A percentile compares a stretch with the other conserved stretches of the same genome.
Conservation (phyloP, 2,113 vertebrate genomes). For the Octodon degus region DNA sequence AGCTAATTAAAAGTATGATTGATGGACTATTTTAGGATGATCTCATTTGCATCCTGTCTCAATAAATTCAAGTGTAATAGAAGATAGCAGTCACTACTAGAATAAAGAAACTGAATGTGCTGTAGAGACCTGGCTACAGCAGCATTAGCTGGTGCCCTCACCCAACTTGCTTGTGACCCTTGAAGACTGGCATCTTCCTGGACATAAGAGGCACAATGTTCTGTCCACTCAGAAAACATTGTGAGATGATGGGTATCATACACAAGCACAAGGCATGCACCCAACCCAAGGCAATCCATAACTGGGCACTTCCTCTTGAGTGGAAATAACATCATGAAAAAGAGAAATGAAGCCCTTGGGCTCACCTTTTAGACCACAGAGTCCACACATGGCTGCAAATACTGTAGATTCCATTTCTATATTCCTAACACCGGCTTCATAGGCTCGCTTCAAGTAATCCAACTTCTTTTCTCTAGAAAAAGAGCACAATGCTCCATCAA, state of each 20-base stretch:
- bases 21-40: slow-evolving; percentile 28
- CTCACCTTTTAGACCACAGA: slow-evolving; percentile 92
- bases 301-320: neutral
- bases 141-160: no score
- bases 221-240: neutral
- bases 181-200: neutral
- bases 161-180: neutral
- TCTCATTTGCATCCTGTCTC: slow-evolving; percentile 48
- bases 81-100: neutral
- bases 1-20: slow-evolving; percentile 24
- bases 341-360: neutral
- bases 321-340: neutral
- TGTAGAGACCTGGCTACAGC: neutral
- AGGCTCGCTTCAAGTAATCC: slow-evolving; percentile 91
- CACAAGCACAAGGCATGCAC: neutral
- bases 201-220: neutral
- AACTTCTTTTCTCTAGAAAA: slow-evolving; percentile 92
- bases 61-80: slow-evolving; percentile 8
- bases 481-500: slow-evolving; percentile 92
- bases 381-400: slow-evolving; percentile 92
- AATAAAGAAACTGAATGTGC: slow-evolving; percentile 31
- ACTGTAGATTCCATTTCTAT: slow-evolving; percentile 94
- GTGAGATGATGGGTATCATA: neutral
- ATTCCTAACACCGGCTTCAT: slow-evolving; percentile 89
- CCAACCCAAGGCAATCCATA: neutral